A percentile compares a stretch with the other conserved stretches of the same genome.
These are phyloP conservation scores for Mamestra brassicae DNA, from an alignment of 2,888 invertebrate genomes.

Conservation along the genomic window DNA sequence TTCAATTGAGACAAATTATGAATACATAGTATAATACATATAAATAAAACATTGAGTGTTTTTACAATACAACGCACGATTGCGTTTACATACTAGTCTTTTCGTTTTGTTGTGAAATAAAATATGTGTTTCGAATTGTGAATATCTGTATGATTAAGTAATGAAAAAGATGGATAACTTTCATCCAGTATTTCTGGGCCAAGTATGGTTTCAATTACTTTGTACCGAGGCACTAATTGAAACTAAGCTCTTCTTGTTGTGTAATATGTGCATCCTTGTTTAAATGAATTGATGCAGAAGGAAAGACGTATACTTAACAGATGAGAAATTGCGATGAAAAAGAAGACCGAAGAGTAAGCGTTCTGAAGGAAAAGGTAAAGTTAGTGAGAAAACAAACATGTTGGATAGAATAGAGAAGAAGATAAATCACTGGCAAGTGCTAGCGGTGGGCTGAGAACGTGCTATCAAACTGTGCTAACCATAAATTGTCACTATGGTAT, in stretches of 20 bases:
- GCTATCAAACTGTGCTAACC: background rate
- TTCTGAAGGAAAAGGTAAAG: background rate
- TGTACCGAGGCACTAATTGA: constrained; percentile 12
- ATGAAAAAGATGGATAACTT: background rate
- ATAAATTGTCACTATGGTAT: background rate
- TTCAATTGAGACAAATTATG: background rate
- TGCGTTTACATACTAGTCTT: background rate
- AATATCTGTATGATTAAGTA: no score
- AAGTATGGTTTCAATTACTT: constrained; percentile 20
- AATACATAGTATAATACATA: background rate
- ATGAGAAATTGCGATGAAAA: background rate
- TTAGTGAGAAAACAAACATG: background rate
- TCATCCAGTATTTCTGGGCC: constrained; percentile 9
- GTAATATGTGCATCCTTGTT: background rate
- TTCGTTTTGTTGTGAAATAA: no score
- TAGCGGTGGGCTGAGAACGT: background rate
- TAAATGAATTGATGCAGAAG: background rate
- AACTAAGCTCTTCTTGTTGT: constrained; percentile 9
- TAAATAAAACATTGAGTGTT: background rate
- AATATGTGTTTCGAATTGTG: no score
- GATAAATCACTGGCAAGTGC: background rate
- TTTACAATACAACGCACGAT: background rate
- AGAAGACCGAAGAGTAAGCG: background rate
- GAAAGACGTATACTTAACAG: background rate
- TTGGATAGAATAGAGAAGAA: background rate